A percentile compares a stretch with the other conserved stretches of the same genome.
Conservation (phyloP, 2,113 vertebrate species). For the Tringa solitaria region DNA sequence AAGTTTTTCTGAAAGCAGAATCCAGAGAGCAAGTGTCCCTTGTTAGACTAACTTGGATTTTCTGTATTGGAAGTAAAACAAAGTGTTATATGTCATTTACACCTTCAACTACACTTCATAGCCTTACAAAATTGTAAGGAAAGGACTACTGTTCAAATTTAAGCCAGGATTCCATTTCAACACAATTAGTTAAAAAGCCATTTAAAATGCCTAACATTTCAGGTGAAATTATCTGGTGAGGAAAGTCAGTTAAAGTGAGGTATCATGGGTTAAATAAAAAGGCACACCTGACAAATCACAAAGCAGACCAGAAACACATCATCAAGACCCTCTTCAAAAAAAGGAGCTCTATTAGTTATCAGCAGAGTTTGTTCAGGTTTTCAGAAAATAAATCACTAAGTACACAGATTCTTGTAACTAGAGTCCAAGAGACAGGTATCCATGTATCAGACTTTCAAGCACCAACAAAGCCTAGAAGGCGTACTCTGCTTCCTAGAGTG, state of each 20-base stretch:
- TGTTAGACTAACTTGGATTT: background rate
- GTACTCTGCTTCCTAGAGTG: background rate
- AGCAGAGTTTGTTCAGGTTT: background rate
- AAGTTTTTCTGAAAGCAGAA: background rate
- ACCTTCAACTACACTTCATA: background rate
- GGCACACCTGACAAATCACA: background rate
- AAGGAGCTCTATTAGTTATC: background rate
- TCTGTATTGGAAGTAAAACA: background rate
- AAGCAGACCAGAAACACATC: background rate
- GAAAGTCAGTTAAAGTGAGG: background rate
- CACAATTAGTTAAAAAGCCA: background rate
- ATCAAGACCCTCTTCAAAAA: background rate
- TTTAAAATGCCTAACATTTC: background rate
- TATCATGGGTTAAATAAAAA: background rate
- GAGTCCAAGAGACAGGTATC: background rate
- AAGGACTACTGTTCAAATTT: background rate
- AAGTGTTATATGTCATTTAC: background rate
- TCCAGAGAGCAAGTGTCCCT: background rate
- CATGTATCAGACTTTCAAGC: background rate
- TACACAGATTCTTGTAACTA: background rate
- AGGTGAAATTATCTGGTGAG: background rate
- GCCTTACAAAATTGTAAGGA: background rate
- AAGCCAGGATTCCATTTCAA: background rate
- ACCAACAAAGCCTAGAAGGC: background rate
- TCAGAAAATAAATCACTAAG: background rate